Base-by-base conservation (phyloP, 2,888 invertebrate species). In the Phengaris arion region DNA sequence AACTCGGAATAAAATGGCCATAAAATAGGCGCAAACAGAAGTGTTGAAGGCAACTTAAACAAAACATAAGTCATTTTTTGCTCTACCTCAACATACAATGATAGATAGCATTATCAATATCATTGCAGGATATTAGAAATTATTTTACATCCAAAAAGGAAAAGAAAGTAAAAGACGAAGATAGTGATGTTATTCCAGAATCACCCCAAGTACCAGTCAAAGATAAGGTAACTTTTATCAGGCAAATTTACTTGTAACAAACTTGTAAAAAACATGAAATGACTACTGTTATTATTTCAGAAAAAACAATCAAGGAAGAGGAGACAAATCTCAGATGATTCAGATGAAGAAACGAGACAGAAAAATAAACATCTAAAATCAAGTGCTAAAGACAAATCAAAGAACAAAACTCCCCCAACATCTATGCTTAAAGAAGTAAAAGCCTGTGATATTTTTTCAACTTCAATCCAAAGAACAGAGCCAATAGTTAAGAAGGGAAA, bases 41-140 rank as follows among this genome's bases (percentile, higher is more conserved):
- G 4, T 35, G 35, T 35, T 35, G 35, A 35, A 35, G 35, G 4
- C 35, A 35, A 2, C 35, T 35, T 35, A 35, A 3, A 35, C 35
- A 35, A 35, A 2, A 48, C 6, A 6, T 48, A 48, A 8, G 1
- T 48, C n/a, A n/a, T n/a, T n/a, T n/a, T n/a, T n/a, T 35, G 35
- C 22, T 22, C 22, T 22, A 22, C 22, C 22, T 22, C 22, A 22
- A 22, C 22, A 22, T 22, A 48, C 48, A 5, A 48, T 48, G 6
- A 48, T 8, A 48, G 6, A 48, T 8, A 48, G 48, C 7, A 59
- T 59, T 59, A 10, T 4, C 22, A 9, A 15, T 10, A 59, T 10
- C 4, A 59, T 75, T 89, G 64, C 81, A 96, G 95, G 96, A 96
- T 87, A 96, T 96, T 77, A 90, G 96, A 83, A 94, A 94, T 70